Evolutionary conservation across 1,140 invertebrate species (phyloP).

Genomic region (Pseudomyrmex cubaensis): DNA sequence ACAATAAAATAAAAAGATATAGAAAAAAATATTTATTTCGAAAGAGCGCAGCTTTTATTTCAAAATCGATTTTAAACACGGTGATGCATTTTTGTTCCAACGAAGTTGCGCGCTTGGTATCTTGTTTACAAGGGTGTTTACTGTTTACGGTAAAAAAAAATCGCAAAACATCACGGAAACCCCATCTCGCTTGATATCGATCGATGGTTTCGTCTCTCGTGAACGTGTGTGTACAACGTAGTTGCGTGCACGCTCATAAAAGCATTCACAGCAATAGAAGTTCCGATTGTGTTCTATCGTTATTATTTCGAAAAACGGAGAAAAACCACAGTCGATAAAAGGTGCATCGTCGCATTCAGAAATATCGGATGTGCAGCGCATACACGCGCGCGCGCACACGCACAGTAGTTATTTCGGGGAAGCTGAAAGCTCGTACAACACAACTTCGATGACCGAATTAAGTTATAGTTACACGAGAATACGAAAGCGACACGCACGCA

Average conservation of each 20-base stretch:
- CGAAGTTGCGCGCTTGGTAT: too few species aligned
- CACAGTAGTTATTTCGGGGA: not conserved
- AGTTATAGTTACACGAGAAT: slow-evolving; percentile 1
- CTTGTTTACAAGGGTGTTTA: too few species aligned
- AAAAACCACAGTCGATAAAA: not conserved
- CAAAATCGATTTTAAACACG: too few species aligned
- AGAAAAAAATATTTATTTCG: too few species aligned
- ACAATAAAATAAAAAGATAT: not conserved
- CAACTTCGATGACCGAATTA: not conserved
- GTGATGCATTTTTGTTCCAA: too few species aligned
- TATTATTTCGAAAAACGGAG: not conserved
- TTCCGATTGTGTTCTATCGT: not conserved
- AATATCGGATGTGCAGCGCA: not conserved
- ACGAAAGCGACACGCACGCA: not conserved
- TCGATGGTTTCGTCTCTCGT: too few species aligned
- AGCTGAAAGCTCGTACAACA: slow-evolving; percentile 8
- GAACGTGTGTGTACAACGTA: too few species aligned
- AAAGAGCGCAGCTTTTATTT: too few species aligned
- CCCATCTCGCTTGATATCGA: too few species aligned
- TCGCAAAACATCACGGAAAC: too few species aligned
- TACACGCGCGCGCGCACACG: not conserved
- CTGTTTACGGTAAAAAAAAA: too few species aligned
- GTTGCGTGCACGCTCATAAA: too few species aligned
- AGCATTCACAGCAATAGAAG: not conserved
- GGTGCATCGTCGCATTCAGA: not conserved